Percentiles rank a stretch among this genome's conserved stretches.
These are phyloP conservation scores for Fopius arisanus DNA, from an alignment of 1,140 invertebrate species.

Conservation along the genomic window DNA sequence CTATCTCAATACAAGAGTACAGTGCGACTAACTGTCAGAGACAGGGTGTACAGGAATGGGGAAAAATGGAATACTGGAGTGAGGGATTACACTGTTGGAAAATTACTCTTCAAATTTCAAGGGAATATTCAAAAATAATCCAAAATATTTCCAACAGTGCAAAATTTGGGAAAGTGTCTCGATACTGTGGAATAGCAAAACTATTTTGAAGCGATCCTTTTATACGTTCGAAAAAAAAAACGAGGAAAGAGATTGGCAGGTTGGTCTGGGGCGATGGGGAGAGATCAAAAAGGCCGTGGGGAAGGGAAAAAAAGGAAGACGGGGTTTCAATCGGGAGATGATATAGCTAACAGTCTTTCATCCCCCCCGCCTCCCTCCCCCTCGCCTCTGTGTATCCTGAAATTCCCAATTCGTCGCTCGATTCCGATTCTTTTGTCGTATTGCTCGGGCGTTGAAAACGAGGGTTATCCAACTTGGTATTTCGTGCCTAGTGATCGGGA, in stretches of 20 bases:
- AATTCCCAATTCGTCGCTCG: constrained; percentile 13
- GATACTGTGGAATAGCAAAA: not conserved
- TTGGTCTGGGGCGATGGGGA: not conserved
- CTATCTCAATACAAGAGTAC: not conserved
- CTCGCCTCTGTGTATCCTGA: not conserved
- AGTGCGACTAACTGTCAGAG: not conserved
- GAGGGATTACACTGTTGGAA: too few species aligned
- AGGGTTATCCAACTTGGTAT: not conserved
- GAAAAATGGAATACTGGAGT: not conserved
- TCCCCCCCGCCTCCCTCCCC: too few species aligned
- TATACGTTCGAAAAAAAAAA: not conserved
- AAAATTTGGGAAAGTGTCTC: not conserved
- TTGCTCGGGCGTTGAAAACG: not conserved
- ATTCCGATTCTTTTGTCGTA: constrained; percentile 12
- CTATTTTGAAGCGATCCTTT: not conserved
- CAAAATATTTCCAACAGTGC: too few species aligned
- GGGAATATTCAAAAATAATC: too few species aligned
- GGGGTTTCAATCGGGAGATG: not conserved
- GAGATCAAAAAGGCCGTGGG: not conserved
- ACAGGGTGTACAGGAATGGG: not conserved
- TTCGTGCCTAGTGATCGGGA: not conserved
- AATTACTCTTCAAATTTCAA: too few species aligned
- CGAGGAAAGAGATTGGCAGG: not conserved
- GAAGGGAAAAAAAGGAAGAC: not conserved
- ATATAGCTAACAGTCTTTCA: not conserved